A percentile compares a stretch with the other conserved stretches of the same genome.
Evolutionary conservation across 2,113 vertebrate genomes (phyloP).

Genomic region (Mionectes macconnelli): DNA sequence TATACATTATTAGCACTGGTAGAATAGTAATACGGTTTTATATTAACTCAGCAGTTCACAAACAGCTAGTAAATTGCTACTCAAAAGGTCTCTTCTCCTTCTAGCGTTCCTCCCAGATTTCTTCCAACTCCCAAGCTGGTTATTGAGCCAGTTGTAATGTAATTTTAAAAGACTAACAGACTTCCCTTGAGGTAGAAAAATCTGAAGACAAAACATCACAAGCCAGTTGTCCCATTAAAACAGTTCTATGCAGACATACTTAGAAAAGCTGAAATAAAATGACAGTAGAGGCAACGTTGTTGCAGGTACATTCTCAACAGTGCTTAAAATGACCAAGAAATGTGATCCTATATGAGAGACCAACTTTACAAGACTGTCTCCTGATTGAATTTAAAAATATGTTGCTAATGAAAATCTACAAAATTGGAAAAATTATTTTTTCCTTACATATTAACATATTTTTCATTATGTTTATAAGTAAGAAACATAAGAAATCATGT

Average conservation of each 20-base stretch:
- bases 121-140: neutral
- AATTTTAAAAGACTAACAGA: conserved; percentile 39
- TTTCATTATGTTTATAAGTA: too few species aligned
- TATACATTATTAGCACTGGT: conserved; percentile 15
- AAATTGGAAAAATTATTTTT: neutral
- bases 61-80: neutral
- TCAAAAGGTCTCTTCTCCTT: conserved; percentile 9
- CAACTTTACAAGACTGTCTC: neutral
- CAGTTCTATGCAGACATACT: neutral
- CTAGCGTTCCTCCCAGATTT: neutral
- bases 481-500: neutral
- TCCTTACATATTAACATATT: neutral
- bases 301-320: neutral
- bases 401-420: neutral
- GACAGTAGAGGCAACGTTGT: neutral
- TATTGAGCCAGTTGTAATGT: conserved; percentile 21
- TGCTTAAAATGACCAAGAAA: neutral
- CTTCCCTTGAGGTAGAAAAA: neutral
- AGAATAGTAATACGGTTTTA: neutral
- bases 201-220: conserved; percentile 20
- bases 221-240: neutral
- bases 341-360: neutral
- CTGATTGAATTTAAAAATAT: neutral
- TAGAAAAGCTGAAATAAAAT: neutral
- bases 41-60: neutral